Percentiles rank a stretch among this genome's conserved stretches.
These are phyloP conservation scores for Meloidogyne hapla DNA, from an alignment of 1,140 invertebrate species.

Conservation along the genomic window DNA sequence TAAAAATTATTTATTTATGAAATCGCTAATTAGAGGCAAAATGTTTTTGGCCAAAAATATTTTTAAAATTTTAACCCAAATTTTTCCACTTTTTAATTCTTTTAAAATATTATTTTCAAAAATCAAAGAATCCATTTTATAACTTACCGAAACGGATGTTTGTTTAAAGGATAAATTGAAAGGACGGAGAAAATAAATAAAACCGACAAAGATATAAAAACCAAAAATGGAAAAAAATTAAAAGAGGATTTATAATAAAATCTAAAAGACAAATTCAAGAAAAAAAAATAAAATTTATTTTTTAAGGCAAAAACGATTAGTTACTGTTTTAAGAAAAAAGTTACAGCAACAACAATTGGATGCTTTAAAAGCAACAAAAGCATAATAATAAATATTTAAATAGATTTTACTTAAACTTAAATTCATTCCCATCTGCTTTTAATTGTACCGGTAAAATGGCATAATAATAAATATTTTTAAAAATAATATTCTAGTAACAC, in stretches of 20 bases:
- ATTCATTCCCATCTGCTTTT: too few species aligned
- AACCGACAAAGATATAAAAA: neutral
- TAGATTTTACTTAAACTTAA: neutral
- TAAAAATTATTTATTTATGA: too few species aligned
- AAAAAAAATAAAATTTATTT: neutral
- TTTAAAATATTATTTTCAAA: neutral
- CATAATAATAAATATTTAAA: neutral
- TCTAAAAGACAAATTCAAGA: neutral
- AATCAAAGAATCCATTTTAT: neutral
- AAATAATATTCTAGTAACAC: too few species aligned
- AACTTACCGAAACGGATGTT: neutral
- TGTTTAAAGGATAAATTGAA: conserved; percentile 9
- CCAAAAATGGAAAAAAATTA: conserved; percentile 10
- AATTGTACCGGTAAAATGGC: too few species aligned
- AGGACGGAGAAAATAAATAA: neutral
- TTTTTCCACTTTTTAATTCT: neutral
- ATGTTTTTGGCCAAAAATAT: too few species aligned
- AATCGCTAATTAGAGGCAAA: too few species aligned
- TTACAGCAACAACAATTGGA: conserved; percentile 40
- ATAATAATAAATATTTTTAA: too few species aligned
- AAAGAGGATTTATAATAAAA: neutral
- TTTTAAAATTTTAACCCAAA: too few species aligned
- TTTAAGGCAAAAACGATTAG: conserved; percentile 43
- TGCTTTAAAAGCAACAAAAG: neutral
- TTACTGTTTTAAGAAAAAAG: conserved; percentile 43